Evolutionary conservation across 2,113 vertebrate species (phyloP).

Genomic region (Siniperca chuatsi): DNA sequence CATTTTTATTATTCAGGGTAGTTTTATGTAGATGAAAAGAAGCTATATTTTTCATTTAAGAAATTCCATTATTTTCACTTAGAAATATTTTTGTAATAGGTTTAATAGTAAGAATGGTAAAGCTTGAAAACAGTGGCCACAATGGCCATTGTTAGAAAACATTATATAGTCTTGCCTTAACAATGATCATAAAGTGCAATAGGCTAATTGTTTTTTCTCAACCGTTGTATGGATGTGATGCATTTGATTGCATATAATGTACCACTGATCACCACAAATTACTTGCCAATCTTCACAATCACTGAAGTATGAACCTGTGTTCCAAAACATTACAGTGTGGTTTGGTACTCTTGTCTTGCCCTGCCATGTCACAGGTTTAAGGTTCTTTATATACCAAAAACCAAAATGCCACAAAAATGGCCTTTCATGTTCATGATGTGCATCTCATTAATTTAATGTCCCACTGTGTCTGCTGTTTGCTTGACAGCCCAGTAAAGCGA

Average conservation of each 20-base stretch:
- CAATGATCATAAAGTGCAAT: background rate
- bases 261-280: background rate
- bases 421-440: slow-evolving; percentile 3
- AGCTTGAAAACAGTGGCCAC: background rate
- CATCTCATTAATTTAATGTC: slow-evolving; percentile 30
- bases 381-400: background rate
- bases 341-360: background rate
- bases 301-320: background rate
- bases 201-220: background rate
- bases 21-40: background rate
- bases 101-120: too few species aligned
- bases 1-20: background rate
- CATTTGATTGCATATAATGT: background rate
- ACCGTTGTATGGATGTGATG: background rate
- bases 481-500: slow-evolving; percentile 91
- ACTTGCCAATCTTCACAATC: background rate
- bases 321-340: background rate
- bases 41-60: background rate
- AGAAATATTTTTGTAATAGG: too few species aligned
- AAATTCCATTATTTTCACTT: background rate
- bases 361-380: background rate
- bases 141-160: background rate
- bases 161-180: background rate
- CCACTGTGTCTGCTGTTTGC: slow-evolving; percentile 52
- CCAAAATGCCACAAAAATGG: background rate